Percentiles rank a stretch among this genome's conserved stretches.
Evolutionary conservation across 2,888 invertebrate species (phyloP).

Genomic region (Dasypogon diadema): DNA sequence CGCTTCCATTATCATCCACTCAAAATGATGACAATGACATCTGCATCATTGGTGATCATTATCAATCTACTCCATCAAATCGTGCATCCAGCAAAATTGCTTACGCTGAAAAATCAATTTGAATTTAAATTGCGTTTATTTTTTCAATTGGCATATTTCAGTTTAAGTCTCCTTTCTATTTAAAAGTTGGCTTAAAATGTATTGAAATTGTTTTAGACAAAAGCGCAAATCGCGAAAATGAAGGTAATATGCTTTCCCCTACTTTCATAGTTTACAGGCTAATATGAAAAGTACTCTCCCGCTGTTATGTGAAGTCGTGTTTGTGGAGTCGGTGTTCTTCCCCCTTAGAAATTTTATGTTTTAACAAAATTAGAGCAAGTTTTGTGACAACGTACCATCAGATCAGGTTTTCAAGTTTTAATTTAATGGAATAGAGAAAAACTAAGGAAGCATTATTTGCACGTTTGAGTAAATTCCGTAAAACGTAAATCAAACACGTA

Average conservation of each 20-base stretch:
- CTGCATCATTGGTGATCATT: conserved; percentile 54
- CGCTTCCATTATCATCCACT: conserved; percentile 52
- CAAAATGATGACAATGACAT: conserved; percentile 53
- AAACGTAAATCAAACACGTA: too few relatives aligned
- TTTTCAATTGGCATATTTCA: not conserved
- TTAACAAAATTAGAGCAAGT: not conserved
- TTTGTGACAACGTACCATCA: too few relatives aligned
- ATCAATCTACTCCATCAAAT: conserved; percentile 50
- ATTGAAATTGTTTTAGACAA: not conserved
- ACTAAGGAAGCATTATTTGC: too few relatives aligned
- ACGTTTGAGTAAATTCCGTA: too few relatives aligned
- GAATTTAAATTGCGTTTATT: conserved; percentile 5
- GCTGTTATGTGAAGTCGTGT: conserved; percentile 14
- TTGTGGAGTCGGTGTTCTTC: conserved; percentile 28
- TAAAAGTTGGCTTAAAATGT: not conserved
- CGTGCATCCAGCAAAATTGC: conserved; percentile 50
- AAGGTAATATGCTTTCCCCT: conserved; percentile 41
- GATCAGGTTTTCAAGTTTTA: too few relatives aligned
- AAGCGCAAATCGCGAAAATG: conserved; percentile 14
- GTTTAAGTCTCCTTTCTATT: not conserved
- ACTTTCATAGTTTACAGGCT: conserved; percentile 9
- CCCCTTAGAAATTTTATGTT: not conserved
- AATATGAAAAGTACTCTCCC: conserved; percentile 6
- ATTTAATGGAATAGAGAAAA: too few relatives aligned
- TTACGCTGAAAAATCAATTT: conserved; percentile 53